Evolutionary conservation across 2,113 vertebrate species (phyloP).

Genomic region (Scytalopus superciliaris): DNA sequence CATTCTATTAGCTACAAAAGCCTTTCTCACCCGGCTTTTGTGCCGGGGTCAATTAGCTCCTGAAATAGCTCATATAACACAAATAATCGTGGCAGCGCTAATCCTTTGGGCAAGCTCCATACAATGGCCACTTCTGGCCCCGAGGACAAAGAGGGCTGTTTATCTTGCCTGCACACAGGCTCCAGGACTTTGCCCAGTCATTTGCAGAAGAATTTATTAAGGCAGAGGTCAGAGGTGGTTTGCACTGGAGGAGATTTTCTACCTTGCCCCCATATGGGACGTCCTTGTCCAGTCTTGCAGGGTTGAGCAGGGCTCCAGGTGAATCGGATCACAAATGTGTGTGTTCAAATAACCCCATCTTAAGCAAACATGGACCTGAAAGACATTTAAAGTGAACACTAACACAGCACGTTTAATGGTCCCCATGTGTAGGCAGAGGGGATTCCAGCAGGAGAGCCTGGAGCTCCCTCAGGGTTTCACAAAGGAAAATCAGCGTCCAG

Average conservation of each 20-base stretch:
- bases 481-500: neutral
- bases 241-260: slow-evolving; percentile 46
- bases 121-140: slow-evolving; percentile 58
- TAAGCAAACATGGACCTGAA: neutral
- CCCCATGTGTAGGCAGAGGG: neutral
- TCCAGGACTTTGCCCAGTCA: slow-evolving; percentile 45
- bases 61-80: slow-evolving; percentile 70
- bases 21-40: slow-evolving; percentile 66
- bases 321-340: slow-evolving; percentile 23
- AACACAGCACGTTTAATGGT: neutral
- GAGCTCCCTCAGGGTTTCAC: neutral
- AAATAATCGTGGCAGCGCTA: slow-evolving; percentile 55
- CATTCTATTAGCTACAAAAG: slow-evolving; percentile 72
- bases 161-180: slow-evolving; percentile 41
- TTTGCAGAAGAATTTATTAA: slow-evolving; percentile 60
- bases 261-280: slow-evolving; percentile 34
- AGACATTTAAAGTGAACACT: neutral
- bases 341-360: neutral
- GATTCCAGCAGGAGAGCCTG: neutral
- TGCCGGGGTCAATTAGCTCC: slow-evolving; percentile 62
- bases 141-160: slow-evolving; percentile 58
- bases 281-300: slow-evolving; percentile 18
- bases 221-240: slow-evolving; percentile 41
- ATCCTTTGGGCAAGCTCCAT: slow-evolving; percentile 52
- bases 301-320: neutral